A percentile compares a stretch with the other conserved stretches of the same genome.
Conservation (phyloP, 2,888 invertebrate species). For the Melanophora roralis region DNA sequence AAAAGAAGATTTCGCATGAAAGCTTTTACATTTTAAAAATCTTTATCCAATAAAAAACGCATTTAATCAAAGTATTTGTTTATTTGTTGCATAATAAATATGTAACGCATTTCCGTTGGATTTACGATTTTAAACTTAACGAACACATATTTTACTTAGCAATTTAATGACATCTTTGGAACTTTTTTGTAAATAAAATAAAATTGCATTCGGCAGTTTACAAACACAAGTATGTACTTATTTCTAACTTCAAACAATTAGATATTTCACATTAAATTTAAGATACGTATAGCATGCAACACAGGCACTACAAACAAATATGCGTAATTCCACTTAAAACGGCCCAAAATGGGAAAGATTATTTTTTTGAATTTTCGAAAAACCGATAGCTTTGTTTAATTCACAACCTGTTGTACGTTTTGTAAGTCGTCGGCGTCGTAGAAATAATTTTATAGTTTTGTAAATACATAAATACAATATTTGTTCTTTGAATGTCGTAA, state of each 20-base stretch:
- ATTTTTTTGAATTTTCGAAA: too few relatives aligned
- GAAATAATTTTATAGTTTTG: too few relatives aligned
- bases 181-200: constrained; percentile 16
- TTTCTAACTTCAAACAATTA: background rate
- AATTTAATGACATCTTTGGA: constrained; percentile 46
- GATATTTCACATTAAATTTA: constrained; percentile 43
- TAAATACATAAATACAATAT: too few relatives aligned
- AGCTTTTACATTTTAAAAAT: background rate
- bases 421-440: too few relatives aligned
- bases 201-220: constrained; percentile 27
- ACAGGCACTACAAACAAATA: background rate
- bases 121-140: constrained; percentile 40
- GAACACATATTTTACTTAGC: constrained; percentile 43
- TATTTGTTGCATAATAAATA: constrained; percentile 43
- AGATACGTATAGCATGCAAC: constrained; percentile 22
- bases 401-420: too few relatives aligned
- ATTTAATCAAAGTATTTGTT: constrained; percentile 53
- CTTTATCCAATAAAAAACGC: constrained; percentile 28
- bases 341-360: too few relatives aligned
- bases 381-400: too few relatives aligned
- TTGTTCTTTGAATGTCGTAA: too few relatives aligned
- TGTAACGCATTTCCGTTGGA: constrained; percentile 62
- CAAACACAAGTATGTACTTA: constrained; percentile 20
- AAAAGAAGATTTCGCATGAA: background rate
- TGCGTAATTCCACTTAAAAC: too few relatives aligned